Conservation (phyloP, 2,888 invertebrate genomes). For the Hololepta plana region DNA sequence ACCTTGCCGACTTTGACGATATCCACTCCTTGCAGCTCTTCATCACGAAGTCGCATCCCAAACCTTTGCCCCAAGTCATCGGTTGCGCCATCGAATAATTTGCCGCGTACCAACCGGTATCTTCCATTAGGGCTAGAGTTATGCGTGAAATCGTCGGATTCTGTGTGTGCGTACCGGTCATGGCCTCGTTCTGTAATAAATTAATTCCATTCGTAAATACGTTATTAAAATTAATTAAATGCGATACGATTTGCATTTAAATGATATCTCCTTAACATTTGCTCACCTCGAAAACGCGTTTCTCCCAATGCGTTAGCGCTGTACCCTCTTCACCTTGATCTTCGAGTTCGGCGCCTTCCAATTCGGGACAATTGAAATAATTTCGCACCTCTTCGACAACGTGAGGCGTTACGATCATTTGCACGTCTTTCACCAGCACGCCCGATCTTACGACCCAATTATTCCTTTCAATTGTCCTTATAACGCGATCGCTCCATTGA, state of each 20-base stretch:
- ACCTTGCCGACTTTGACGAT: constrained; percentile 48
- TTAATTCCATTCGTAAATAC: too few species aligned
- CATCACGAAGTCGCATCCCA: constrained; percentile 90
- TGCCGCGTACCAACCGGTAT: constrained; percentile 92
- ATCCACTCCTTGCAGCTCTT: constrained; percentile 97
- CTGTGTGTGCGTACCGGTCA: constrained; percentile 98
- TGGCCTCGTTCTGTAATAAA: constrained; percentile 76
- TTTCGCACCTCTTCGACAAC: constrained; percentile 74
- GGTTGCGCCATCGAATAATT: constrained; percentile 78
- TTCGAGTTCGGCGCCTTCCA: constrained; percentile 95
- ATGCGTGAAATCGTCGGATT: constrained; percentile 92
- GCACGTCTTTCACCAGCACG: constrained; percentile 22
- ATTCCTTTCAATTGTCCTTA: constrained; percentile 46
- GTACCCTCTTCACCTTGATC: constrained; percentile 98
- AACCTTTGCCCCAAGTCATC: constrained; percentile 73
- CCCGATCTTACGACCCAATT: constrained; percentile 23
- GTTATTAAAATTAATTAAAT: constrained; percentile 1
- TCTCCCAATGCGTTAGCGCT: constrained; percentile 95
- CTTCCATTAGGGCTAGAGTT: constrained; percentile 92
- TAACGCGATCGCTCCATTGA: constrained; percentile 85
- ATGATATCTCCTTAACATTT: too few species aligned
- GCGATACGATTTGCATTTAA: too few species aligned
- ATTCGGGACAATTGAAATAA: constrained; percentile 69
- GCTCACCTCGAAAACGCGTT: constrained; percentile 84
- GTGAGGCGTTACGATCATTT: constrained; percentile 54